These are phyloP conservation scores for Agonopterix subpropinquella DNA, from an alignment of 2,888 invertebrate genomes.

Conservation along the genomic window DNA sequence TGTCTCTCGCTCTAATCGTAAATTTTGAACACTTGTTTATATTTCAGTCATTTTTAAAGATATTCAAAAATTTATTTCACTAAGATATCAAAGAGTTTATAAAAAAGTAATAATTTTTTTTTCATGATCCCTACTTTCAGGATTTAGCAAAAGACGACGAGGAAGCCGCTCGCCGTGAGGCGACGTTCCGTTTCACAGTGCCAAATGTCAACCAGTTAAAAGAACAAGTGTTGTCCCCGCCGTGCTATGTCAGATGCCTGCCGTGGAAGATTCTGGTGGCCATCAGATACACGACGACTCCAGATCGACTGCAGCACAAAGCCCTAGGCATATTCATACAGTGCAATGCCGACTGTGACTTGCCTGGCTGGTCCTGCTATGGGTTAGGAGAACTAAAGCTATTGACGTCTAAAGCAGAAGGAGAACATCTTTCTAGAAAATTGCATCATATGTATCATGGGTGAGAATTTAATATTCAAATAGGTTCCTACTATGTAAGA, in stretches of 20 bases:
- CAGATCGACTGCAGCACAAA: slow-evolving; percentile 82
- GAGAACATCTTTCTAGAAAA: slow-evolving; percentile 87
- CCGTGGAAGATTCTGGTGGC: slow-evolving; percentile 99
- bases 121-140: too few relatives aligned
- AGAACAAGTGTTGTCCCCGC: slow-evolving; percentile 88
- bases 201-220: slow-evolving; percentile 91
- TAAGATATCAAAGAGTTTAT: too few relatives aligned
- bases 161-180: slow-evolving; percentile 93
- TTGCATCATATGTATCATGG: slow-evolving; percentile 97
- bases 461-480: slow-evolving; percentile 41
- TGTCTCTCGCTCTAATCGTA: too few relatives aligned
- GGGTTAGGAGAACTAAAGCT: slow-evolving; percentile 94
- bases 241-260: slow-evolving; percentile 94
- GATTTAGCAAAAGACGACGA: slow-evolving; percentile 74
- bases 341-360: slow-evolving; percentile 98
- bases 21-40: too few relatives aligned
- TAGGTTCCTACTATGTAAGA: too few relatives aligned
- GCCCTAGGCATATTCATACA: slow-evolving; percentile 91
- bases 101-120: too few relatives aligned
- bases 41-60: too few relatives aligned
- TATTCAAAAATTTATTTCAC: too few relatives aligned
- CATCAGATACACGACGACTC: slow-evolving; percentile 84
- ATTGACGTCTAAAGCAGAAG: slow-evolving; percentile 88
- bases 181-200: slow-evolving; percentile 92
- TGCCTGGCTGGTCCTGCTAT: slow-evolving; percentile 98